Conservation (phyloP, 2,888 invertebrate genomes). For the Latrodectus hesperus region DNA sequence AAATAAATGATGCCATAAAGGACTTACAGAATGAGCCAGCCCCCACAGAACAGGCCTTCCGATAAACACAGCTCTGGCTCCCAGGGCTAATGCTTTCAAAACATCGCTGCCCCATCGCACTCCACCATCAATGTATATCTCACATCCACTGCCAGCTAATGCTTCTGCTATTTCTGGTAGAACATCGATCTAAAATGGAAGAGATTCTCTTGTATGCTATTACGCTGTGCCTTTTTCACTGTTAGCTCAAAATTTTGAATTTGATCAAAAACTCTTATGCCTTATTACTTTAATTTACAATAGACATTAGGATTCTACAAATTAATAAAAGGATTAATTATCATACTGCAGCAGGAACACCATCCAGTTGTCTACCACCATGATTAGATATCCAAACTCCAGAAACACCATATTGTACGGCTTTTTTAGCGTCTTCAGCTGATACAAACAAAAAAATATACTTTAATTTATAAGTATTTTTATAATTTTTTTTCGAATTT, state of each 20-base stretch:
- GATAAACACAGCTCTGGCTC: conserved; percentile 47
- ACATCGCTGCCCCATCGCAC: conserved; percentile 45
- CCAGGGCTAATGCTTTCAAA: conserved; percentile 39
- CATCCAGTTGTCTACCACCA: conserved; percentile 38
- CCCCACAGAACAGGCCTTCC: conserved; percentile 55
- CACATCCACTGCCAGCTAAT: conserved; percentile 3
- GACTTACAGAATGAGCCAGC: conserved; percentile 23
- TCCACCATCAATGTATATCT: conserved; percentile 58
- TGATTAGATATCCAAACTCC: conserved; percentile 54
- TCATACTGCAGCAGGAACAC: conserved; percentile 47
- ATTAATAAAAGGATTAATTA: background rate
- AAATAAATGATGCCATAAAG: no score
- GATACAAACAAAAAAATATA: background rate
- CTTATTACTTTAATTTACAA: background rate
- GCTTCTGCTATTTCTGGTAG: conserved; percentile 45
- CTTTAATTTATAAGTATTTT: no score
- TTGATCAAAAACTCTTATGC: no score
- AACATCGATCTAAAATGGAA: conserved; percentile 32
- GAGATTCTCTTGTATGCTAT: no score
- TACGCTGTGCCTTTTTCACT: no score
- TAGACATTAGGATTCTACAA: background rate
- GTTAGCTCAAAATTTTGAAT: no score
- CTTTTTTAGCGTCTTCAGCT: conserved; percentile 48
- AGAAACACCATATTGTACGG: conserved; percentile 21
- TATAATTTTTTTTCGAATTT: no score